phyloP scores from a whole-genome alignment of 2,888 invertebrate genomes.

The Unio pictorum region DNA sequence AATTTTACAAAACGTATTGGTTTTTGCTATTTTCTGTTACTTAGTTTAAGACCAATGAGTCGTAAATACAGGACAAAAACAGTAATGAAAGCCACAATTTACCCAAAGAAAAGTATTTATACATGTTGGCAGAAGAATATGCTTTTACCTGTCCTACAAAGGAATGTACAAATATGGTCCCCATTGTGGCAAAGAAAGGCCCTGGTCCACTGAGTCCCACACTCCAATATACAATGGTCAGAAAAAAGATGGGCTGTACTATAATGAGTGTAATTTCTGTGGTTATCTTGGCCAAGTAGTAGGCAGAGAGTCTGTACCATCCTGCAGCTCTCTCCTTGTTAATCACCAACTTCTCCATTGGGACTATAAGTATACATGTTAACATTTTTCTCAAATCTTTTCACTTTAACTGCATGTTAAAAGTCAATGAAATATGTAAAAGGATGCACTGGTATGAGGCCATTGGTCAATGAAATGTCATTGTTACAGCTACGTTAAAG shows the following conservation, averaged over 20 bases:
- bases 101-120: too few relatives aligned
- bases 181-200: conserved; percentile 79
- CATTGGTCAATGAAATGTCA: too few relatives aligned
- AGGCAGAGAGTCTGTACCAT: conserved; percentile 84
- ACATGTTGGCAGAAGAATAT: background rate
- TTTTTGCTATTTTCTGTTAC: too few relatives aligned
- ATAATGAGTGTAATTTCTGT: conserved; percentile 84
- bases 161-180: conserved; percentile 81
- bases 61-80: background rate
- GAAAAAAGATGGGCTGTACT: conserved; percentile 83
- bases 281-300: conserved; percentile 86
- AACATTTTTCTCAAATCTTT: background rate
- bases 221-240: conserved; percentile 84
- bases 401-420: background rate
- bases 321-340: conserved; percentile 85
- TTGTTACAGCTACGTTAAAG: too few relatives aligned
- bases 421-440: background rate
- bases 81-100: background rate
- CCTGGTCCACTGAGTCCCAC: conserved; percentile 79
- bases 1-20: too few relatives aligned
- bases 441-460: too few relatives aligned
- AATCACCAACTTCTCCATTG: conserved; percentile 84
- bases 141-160: conserved; percentile 79
- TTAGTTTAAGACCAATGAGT: too few relatives aligned
- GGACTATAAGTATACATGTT: conserved; percentile 75